Base-by-base conservation (phyloP, 2,797 vertebrate genomes). In the Chaetophractus vellerosus region DNA sequence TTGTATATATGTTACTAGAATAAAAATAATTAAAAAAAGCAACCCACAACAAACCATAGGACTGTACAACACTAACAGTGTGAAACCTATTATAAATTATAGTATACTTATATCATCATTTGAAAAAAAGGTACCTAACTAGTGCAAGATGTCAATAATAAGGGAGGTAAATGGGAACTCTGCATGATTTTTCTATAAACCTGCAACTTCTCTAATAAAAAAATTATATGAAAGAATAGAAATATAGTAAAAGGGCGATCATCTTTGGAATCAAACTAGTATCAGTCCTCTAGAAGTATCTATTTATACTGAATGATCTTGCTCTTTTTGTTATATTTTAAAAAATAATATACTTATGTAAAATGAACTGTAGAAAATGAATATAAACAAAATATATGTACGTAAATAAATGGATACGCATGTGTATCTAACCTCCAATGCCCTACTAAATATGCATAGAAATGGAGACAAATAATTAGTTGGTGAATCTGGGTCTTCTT, bases 241-340 rank as follows among this genome's bases (percentile, higher is more conserved):
- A 94, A 66, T 91, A 88, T 0, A 88, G 80, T 19, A 66, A 81
- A 83, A 84, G 75, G 52, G 45, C 88, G n/a, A 91, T n/a, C 23
- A 76, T 48, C 61, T 52, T 64, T 14, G 61, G 38, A 93, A 78
- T 50, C 63, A 88, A 93, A 75, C 55, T 24, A 72, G 63, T 52
- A 76, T 61, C 91, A 38, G 64, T 92, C 28, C 28, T 48, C 79
- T 28, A 33, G n/a, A 72, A 86, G 3, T 63, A 81, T 68, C 66
- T 78, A 75, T 61, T 26, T 72, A 75, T 75, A 85, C 2, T 75
- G 66, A 91, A 71, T 69, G 66, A 88, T 64, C 28, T 11, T 71
- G 52, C 50, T 90, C 50, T 79, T 72, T 41, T 68, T 86, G 14
- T 69, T 78, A 61, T n/a, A 36, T 33, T 85, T 88, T 48, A 72